Percentiles rank a stretch among this genome's conserved stretches.
Conservation (phyloP, 2,113 vertebrate genomes). For the Lagopus leucura region DNA sequence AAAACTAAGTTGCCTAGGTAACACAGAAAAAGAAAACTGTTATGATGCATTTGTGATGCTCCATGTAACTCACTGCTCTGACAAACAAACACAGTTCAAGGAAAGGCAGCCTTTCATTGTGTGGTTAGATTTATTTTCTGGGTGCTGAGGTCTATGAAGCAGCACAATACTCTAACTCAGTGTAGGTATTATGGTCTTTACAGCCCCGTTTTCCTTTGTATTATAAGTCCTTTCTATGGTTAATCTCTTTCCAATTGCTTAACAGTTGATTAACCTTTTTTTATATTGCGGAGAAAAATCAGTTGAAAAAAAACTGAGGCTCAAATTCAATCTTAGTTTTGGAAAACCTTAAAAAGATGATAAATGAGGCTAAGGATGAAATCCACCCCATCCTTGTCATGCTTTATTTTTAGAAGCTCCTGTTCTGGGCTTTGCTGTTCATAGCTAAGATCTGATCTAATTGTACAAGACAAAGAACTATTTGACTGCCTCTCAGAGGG, state of each 20-base stretch:
- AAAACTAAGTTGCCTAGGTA: constrained; percentile 40
- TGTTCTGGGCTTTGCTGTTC: background rate
- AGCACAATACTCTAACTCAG: background rate
- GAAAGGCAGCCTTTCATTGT: background rate
- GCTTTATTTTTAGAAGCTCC: constrained; percentile 5
- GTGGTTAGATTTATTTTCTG: background rate
- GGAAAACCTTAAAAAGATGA: background rate
- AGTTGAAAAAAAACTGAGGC: background rate
- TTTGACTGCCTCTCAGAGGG: background rate
- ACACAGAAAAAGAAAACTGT: background rate
- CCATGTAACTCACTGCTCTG: background rate
- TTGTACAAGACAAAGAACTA: constrained; percentile 41
- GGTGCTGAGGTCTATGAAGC: background rate
- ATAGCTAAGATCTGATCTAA: background rate
- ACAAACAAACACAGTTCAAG: background rate
- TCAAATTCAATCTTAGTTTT: constrained; percentile 19
- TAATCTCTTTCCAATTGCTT: constrained; percentile 1
- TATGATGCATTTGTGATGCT: background rate
- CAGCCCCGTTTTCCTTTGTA: background rate
- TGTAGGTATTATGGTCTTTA: background rate
- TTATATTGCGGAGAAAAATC: background rate
- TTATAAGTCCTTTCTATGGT: background rate
- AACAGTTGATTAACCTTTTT: background rate
- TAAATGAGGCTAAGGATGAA: background rate
- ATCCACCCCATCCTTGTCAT: background rate